Evolutionary conservation across 2,113 vertebrate species (phyloP).

Genomic region (Macquaria australasica): DNA sequence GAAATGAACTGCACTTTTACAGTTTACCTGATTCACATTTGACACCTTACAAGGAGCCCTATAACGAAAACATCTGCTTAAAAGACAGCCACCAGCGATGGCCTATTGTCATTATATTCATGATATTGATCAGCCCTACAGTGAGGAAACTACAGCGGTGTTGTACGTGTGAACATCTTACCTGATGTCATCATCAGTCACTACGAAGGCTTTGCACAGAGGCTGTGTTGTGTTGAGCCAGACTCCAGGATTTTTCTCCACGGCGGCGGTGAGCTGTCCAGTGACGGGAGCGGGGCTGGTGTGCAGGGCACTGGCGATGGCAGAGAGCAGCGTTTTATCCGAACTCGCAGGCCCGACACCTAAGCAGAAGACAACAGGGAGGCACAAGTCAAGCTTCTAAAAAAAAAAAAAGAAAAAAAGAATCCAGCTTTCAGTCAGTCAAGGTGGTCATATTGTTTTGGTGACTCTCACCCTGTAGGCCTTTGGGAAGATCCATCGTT

Average conservation of each 20-base stretch:
- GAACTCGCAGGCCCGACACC: slow-evolving; percentile 95
- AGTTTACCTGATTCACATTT: neutral
- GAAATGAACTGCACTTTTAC: neutral
- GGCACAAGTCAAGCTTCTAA: neutral
- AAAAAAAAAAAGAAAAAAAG: neutral
- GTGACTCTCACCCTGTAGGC: slow-evolving; percentile 89
- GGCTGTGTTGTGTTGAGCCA: slow-evolving; percentile 98
- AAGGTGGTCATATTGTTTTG: neutral
- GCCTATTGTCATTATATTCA: neutral
- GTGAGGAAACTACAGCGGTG: neutral
- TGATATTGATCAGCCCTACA: neutral
- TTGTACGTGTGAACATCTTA: slow-evolving; percentile 59
- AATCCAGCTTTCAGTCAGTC: neutral
- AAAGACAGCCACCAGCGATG: neutral
- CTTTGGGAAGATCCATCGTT: slow-evolving; percentile 97
- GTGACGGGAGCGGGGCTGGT: slow-evolving; percentile 95
- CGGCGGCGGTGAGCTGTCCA: slow-evolving; percentile 93
- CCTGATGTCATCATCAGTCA: slow-evolving; percentile 98
- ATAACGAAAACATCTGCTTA: neutral
- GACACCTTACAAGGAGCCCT: neutral
- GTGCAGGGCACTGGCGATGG: slow-evolving; percentile 96
- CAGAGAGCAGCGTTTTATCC: slow-evolving; percentile 94
- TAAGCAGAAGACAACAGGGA: slow-evolving; percentile 58
- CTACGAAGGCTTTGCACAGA: slow-evolving; percentile 97
- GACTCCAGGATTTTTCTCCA: slow-evolving; percentile 97